Base-by-base conservation (phyloP, 1,140 invertebrate genomes). In the Himalopsyche phryganea region DNA sequence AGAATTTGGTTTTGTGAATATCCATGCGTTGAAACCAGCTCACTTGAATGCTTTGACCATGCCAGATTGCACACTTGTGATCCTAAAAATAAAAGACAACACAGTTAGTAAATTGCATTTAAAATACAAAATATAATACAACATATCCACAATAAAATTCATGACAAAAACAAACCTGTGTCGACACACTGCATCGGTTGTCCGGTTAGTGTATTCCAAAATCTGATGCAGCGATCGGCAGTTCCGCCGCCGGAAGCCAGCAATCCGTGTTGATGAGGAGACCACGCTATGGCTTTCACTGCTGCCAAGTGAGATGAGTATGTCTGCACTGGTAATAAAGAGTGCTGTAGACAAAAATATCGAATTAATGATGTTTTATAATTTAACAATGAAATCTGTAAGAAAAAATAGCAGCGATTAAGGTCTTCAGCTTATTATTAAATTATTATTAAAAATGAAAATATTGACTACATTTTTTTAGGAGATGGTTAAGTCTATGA, bases 1-100 rank as follows among this genome's bases (percentile, higher is more conserved):
- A 98, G 76, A 50, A 99, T 98, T 79, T 99, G 97, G 77, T 99
- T 99, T 73, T 98, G 97, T 19, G 96, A 98, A 71, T 99, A 99
- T 0, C 98, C 98, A 74, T 99, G 98, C 1, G 97, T 99, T 67
- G 94, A 97, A 55, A 98, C 96, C 68, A 99, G 76, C 78, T 99
- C 96, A 61, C 94, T 96, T 46, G 94, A 95, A 77, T 98, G 95
- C 73, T 98, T 98, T 10, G 96, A 98, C 98, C 98, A 99, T 17
- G 96, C 96, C 46, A 99, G 77, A 79, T 99, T 99, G 76, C 97
- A 99, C 11, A 99, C 96, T 79, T 90, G 96, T 0, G 93, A 96
- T n/a, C 95, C 93, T 82, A 70, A 67, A 38, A 45, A 45, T 53
- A 60, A 55, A 35, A 13, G 51, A 41, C 4, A 48, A 14, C 3